Conservation (phyloP, 2,888 invertebrate species). For the Colostygia pectinataria region DNA sequence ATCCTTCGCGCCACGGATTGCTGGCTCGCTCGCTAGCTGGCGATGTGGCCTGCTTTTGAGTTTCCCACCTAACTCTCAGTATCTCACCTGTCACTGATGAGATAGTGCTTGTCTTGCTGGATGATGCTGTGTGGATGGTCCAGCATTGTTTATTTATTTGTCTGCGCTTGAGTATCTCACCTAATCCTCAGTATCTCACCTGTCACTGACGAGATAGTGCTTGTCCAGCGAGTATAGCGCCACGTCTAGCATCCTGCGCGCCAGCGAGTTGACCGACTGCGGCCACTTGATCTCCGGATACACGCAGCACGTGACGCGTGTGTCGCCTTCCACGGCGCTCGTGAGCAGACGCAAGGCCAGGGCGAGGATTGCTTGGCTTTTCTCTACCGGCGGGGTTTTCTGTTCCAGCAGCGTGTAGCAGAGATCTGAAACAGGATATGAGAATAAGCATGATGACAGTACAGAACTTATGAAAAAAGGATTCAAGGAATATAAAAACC, state of each 20-base stretch:
- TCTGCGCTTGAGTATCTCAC: no score
- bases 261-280: conserved; percentile 40
- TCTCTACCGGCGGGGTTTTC: conserved; percentile 61
- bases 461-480: no score
- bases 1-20: no score
- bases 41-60: no score
- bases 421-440: conserved; percentile 47
- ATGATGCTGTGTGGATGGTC: no score
- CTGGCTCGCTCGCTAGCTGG: no score
- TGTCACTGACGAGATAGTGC: conserved; percentile 57
- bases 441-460: no score
- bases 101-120: no score
- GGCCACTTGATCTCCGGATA: conserved; percentile 66
- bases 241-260: conserved; percentile 50
- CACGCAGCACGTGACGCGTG: conserved; percentile 49
- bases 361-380: conserved; percentile 56
- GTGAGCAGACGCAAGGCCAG: conserved; percentile 55
- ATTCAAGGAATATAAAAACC: no score
- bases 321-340: conserved; percentile 39
- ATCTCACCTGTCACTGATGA: no score
- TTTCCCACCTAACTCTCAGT: no score
- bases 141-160: no score
- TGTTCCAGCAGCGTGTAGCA: conserved; percentile 56
- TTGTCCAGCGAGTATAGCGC: conserved; percentile 53
- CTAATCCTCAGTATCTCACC: conserved; percentile 38